Percentiles rank a stretch among this genome's conserved stretches.
phyloP scores from a whole-genome alignment of 2,888 invertebrate genomes.

The Gnatocerus cornutus region DNA sequence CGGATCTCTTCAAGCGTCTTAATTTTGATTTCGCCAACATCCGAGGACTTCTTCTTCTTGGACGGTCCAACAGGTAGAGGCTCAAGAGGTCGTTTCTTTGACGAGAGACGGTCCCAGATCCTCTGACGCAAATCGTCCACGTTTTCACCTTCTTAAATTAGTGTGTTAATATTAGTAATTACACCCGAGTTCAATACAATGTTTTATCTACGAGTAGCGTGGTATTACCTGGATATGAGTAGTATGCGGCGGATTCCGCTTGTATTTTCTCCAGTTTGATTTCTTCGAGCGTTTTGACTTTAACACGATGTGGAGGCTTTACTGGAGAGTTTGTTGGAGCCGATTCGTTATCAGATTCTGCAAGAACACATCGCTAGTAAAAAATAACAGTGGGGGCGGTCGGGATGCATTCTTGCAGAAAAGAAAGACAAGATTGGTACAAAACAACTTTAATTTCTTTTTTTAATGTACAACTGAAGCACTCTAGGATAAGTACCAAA shows the following conservation, averaged over 20 bases:
- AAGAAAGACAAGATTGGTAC: slow-evolving; percentile 55
- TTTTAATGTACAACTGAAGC: slow-evolving; percentile 51
- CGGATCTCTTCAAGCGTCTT: slow-evolving; percentile 70
- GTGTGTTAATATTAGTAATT: too few relatives aligned
- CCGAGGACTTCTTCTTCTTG: slow-evolving; percentile 46
- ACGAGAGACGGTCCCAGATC: slow-evolving; percentile 61
- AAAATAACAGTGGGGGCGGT: slow-evolving; percentile 44
- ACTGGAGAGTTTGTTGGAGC: slow-evolving; percentile 77
- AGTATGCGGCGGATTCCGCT: slow-evolving; percentile 82
- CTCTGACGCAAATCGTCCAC: slow-evolving; percentile 63
- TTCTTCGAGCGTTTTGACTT: slow-evolving; percentile 76
- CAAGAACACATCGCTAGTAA: slow-evolving; percentile 76
- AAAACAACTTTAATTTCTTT: slow-evolving; percentile 56
- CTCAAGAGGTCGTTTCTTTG: slow-evolving; percentile 41
- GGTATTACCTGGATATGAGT: slow-evolving; percentile 77
- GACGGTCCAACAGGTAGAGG: slow-evolving; percentile 33
- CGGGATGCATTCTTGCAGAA: slow-evolving; percentile 70
- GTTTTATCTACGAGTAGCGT: too few relatives aligned
- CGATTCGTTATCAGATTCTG: slow-evolving; percentile 87
- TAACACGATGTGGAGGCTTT: slow-evolving; percentile 71
- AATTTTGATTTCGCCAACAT: slow-evolving; percentile 65
- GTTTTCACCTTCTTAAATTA: slow-evolving; percentile 24
- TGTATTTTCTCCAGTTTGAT: slow-evolving; percentile 81
- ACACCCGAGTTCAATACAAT: too few relatives aligned
- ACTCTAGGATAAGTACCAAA: slow-evolving; percentile 51